A percentile compares a stretch with the other conserved stretches of the same genome.
phyloP scores from a whole-genome alignment of 1,140 invertebrate genomes.

The Schmidtea mediterranea region DNA sequence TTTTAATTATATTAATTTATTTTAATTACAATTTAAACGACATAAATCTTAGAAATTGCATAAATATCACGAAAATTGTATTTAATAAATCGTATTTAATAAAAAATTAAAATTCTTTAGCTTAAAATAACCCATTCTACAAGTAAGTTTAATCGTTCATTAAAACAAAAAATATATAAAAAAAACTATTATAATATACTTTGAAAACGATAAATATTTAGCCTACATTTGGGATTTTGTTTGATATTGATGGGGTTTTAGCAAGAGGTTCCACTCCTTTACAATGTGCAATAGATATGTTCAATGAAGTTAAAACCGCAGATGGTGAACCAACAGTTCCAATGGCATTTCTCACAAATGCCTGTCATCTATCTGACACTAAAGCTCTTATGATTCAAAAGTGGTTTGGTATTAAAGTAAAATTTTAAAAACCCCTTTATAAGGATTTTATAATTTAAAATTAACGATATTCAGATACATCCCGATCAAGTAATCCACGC shows the following conservation, averaged over 20 bases:
- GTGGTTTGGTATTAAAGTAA: slow-evolving; percentile 36
- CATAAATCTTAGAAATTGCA: too few species aligned
- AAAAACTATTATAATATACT: too few species aligned
- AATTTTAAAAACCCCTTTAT: slow-evolving; percentile 2
- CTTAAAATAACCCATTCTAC: too few species aligned
- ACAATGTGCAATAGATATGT: slow-evolving; percentile 33
- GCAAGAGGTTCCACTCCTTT: slow-evolving; percentile 37
- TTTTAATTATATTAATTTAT: too few species aligned
- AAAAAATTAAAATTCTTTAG: too few species aligned
- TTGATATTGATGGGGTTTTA: slow-evolving; percentile 46
- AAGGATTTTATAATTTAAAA: not conserved
- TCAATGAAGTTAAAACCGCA: slow-evolving; percentile 32
- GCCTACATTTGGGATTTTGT: slow-evolving; percentile 36
- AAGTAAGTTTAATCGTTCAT: too few species aligned
- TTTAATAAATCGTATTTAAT: too few species aligned
- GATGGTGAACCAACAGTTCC: slow-evolving; percentile 37
- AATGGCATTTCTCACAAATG: slow-evolving; percentile 42
- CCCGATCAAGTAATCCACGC: slow-evolving; percentile 23
- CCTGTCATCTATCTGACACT: slow-evolving; percentile 34
- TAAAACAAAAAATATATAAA: too few species aligned
- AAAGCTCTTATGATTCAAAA: slow-evolving; percentile 37
- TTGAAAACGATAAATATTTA: too few species aligned
- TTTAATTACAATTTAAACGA: too few species aligned
- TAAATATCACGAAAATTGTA: too few species aligned
- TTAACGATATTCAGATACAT: not conserved